Evolutionary conservation across 2,888 invertebrate genomes (phyloP).

Genomic region (Thecophora atra): DNA sequence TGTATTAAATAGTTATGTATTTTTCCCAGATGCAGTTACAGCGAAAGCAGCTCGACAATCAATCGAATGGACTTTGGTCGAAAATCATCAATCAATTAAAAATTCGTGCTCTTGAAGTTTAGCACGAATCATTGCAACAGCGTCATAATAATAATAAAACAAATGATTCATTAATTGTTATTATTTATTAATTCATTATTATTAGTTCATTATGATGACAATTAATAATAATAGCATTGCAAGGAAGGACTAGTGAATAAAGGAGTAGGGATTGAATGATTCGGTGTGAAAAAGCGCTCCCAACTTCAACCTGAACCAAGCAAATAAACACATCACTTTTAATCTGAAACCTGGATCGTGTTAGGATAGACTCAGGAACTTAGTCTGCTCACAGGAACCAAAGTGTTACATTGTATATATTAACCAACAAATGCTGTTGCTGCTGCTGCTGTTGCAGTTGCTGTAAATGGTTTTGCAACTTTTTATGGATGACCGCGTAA

Average conservation of each 20-base stretch:
- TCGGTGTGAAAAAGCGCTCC: too few species aligned
- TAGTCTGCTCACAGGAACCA: constrained; percentile 64
- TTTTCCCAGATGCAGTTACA: neutral
- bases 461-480: constrained; percentile 53
- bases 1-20: too few species aligned
- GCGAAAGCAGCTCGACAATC: neutral
- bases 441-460: constrained; percentile 50
- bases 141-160: constrained; percentile 21
- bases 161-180: too few species aligned
- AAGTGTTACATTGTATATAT: too few species aligned
- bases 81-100: constrained; percentile 35
- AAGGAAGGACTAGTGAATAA: neutral
- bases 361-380: neutral
- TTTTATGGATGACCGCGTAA: constrained; percentile 64
- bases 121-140: neutral
- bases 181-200: too few species aligned
- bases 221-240: constrained; percentile 33
- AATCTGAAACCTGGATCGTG: neutral
- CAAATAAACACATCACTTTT: neutral
- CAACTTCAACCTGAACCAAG: neutral
- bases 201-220: constrained; percentile 35
- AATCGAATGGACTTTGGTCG: neutral
- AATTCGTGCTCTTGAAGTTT: neutral
- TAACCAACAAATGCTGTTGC: constrained; percentile 55
- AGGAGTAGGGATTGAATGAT: neutral